Conservation (phyloP, 1,140 invertebrate species). For the Cyphomyrmex costatus region DNA sequence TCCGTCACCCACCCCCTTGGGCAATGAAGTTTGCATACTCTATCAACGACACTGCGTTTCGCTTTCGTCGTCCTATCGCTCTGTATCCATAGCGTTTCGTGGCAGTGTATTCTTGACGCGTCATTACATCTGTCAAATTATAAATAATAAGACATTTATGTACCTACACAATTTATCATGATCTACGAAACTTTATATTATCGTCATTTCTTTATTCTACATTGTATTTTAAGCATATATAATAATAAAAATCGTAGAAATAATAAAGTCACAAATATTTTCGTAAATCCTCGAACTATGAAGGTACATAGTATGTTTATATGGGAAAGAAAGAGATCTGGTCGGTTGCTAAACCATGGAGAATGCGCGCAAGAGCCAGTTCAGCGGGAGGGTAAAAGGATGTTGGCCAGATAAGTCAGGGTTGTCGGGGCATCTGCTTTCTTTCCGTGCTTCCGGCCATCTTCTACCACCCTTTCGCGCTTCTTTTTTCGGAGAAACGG, state of each 20-base stretch:
- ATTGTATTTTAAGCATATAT: not conserved
- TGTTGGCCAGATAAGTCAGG: conserved; percentile 79
- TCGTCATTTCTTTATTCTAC: not conserved
- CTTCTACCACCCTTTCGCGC: conserved; percentile 74
- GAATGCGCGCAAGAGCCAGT: not conserved
- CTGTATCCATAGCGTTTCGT: not conserved
- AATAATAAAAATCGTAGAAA: not conserved
- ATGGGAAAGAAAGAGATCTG: not conserved
- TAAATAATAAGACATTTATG: not conserved
- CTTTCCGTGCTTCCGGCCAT: conserved; percentile 78
- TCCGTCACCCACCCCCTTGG: conserved; percentile 40
- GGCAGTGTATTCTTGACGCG: not conserved
- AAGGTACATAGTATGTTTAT: not conserved
- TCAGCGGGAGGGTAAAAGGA: conserved; percentile 66
- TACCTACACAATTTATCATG: not conserved
- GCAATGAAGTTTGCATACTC: conserved; percentile 53
- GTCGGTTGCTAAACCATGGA: conserved; percentile 27
- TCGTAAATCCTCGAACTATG: not conserved
- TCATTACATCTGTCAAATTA: conserved; percentile 1
- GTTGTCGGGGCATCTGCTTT: conserved; percentile 80
- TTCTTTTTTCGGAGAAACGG: conserved; percentile 76
- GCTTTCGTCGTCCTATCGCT: conserved; percentile 41
- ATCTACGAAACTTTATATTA: not conserved
- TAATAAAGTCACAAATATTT: not conserved
- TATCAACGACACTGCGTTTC: conserved; percentile 60